Percentiles rank a stretch among this genome's conserved stretches.
Evolutionary conservation across 2,888 invertebrate genomes (phyloP).

Genomic region (Priocnemis perturbator): DNA sequence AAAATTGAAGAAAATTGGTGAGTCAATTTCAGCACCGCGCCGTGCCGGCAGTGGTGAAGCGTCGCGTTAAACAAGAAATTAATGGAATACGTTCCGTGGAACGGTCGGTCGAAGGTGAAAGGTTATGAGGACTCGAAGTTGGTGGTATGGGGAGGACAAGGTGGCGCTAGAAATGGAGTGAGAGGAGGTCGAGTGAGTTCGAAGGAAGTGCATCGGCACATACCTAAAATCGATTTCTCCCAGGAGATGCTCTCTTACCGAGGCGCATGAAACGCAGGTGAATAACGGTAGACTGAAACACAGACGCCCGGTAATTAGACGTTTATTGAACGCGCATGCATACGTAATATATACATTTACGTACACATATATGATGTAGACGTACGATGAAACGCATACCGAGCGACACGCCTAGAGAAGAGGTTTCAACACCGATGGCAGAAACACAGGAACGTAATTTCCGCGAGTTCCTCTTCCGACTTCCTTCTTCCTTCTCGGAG

Average conservation of each 20-base stretch:
- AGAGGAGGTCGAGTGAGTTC: slow-evolving; percentile 27
- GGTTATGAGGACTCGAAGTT: slow-evolving; percentile 8
- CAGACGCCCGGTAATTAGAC: slow-evolving; percentile 44
- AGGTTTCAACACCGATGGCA: too few species aligned
- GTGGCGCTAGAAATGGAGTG: slow-evolving; percentile 7
- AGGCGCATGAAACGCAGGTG: slow-evolving; percentile 32
- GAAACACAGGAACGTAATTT: too few species aligned
- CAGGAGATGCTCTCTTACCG: slow-evolving; percentile 30
- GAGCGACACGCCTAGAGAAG: too few species aligned
- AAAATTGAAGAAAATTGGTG: too few species aligned
- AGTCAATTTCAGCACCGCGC: too few species aligned
- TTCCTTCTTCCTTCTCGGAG: too few species aligned
- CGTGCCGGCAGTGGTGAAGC: neutral
- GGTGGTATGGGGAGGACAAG: neutral
- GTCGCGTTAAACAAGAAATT: slow-evolving; percentile 27
- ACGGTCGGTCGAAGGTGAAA: neutral
- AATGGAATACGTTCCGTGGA: slow-evolving; percentile 32
- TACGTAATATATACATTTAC: neutral
- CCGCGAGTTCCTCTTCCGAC: too few species aligned
- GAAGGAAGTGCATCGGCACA: slow-evolving; percentile 34
- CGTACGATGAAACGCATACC: neutral
- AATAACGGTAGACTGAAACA: slow-evolving; percentile 23
- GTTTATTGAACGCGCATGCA: slow-evolving; percentile 20
- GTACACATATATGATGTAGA: too few species aligned
- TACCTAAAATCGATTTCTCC: slow-evolving; percentile 51